A percentile compares a stretch with the other conserved stretches of the same genome.
These are phyloP conservation scores for Agrypnus murinus DNA, from an alignment of 2,888 invertebrate genomes.

Conservation along the genomic window DNA sequence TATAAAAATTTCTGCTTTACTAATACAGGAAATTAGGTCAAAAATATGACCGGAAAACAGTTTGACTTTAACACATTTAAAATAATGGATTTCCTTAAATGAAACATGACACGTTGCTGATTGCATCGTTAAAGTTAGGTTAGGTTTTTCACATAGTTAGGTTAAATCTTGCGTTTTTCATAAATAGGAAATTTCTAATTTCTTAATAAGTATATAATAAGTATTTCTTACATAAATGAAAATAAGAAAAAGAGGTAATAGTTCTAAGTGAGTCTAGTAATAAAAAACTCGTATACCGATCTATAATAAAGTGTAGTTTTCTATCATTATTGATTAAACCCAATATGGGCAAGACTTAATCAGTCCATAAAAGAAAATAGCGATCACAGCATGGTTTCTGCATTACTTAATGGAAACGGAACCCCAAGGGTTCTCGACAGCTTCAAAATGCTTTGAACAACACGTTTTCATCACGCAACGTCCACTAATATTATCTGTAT, in stretches of 20 bases:
- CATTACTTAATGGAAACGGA: conserved; percentile 57
- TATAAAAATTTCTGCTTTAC: conserved; percentile 26
- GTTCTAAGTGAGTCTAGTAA: conserved; percentile 29
- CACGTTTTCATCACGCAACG: conserved; percentile 45
- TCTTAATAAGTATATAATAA: neutral
- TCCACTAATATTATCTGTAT: conserved; percentile 21
- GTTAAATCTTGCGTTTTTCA: too few species aligned
- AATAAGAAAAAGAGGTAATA: conserved; percentile 18
- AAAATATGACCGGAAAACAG: conserved; percentile 2
- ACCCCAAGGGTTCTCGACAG: conserved; percentile 49
- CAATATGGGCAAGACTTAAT: conserved; percentile 50
- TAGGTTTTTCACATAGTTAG: too few species aligned
- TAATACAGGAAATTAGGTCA: conserved; percentile 29
- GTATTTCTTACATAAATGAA: neutral
- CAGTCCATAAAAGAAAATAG: conserved; percentile 53
- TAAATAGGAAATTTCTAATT: too few species aligned
- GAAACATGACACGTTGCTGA: too few species aligned
- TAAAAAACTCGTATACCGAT: conserved; percentile 35
- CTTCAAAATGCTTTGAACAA: conserved; percentile 41
- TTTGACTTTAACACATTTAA: too few species aligned
- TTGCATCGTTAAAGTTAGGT: too few species aligned
- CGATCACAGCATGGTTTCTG: conserved; percentile 55
- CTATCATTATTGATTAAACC: conserved; percentile 47
- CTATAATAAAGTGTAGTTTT: conserved; percentile 30
- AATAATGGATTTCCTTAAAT: too few species aligned